Evolutionary conservation across 2,113 vertebrate genomes (phyloP).

Genomic region (Apus apus): DNA sequence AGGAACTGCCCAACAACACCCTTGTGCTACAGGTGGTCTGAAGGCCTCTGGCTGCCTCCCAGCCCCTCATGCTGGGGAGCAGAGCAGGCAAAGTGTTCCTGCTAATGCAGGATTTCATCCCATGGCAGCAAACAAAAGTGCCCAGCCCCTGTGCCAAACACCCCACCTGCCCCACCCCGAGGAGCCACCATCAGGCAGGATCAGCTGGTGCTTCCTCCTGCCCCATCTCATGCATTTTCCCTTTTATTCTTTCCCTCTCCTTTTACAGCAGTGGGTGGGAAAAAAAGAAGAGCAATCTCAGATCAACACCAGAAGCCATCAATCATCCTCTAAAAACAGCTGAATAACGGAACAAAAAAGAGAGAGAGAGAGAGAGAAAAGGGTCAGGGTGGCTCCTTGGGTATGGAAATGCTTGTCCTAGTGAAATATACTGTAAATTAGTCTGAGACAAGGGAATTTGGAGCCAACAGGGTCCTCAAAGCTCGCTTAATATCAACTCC

Average conservation of each 20-base stretch:
- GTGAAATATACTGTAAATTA: conserved; percentile 59
- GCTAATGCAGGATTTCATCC: accelerated
- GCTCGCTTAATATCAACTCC: conserved; percentile 52
- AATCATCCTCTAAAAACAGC: conserved; percentile 31
- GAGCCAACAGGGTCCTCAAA: conserved; percentile 42
- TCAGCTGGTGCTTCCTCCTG: background rate
- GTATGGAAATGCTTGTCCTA: conserved; percentile 34
- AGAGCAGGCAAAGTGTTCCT: background rate
- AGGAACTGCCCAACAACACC: background rate
- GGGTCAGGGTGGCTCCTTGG: background rate
- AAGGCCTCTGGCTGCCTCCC: background rate
- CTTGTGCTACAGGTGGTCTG: background rate
- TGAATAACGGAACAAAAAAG: conserved; percentile 38
- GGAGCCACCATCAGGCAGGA: background rate
- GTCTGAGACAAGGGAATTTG: conserved; percentile 22
- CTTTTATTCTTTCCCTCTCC: background rate
- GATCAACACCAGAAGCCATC: conserved; percentile 17
- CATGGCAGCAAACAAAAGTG: background rate
- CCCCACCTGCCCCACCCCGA: background rate
- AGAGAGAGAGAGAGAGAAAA: background rate
- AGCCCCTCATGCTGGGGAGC: accelerated
- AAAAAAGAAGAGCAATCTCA: background rate
- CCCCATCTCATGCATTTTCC: background rate
- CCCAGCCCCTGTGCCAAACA: accelerated
- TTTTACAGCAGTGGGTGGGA: background rate